Percentiles rank a stretch among this genome's conserved stretches.
These are phyloP conservation scores for Pyrrhopygopsis socrates DNA, from an alignment of 2,888 invertebrate genomes.

Conservation along the genomic window DNA sequence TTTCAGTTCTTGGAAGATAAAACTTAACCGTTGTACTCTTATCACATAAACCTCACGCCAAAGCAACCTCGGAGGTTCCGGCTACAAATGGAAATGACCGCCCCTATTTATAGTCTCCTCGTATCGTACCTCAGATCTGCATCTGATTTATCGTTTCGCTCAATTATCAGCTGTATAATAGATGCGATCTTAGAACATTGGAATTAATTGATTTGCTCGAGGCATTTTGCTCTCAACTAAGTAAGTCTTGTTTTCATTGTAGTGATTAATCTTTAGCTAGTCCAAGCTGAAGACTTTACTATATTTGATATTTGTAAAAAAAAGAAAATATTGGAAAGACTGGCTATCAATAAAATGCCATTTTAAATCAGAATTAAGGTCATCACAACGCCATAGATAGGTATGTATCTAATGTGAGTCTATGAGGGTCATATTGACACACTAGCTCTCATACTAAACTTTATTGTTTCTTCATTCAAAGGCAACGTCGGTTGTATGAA, in stretches of 20 bases:
- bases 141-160: slow-evolving; percentile 38
- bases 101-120: slow-evolving; percentile 81
- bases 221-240: neutral
- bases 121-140: slow-evolving; percentile 41
- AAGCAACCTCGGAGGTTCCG: slow-evolving; percentile 68
- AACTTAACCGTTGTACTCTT: slow-evolving; percentile 23
- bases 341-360: too few species aligned
- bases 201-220: neutral
- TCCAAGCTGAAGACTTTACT: too few species aligned
- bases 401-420: too few species aligned
- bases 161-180: slow-evolving; percentile 29
- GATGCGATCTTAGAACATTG: neutral
- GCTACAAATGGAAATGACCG: slow-evolving; percentile 86
- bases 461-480: too few species aligned
- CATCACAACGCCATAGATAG: too few species aligned
- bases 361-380: too few species aligned
- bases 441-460: too few species aligned
- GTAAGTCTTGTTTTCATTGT: neutral
- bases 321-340: too few species aligned
- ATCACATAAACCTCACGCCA: slow-evolving; percentile 38
- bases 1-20: too few species aligned
- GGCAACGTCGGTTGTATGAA: too few species aligned
- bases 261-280: neutral
- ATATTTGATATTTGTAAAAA: too few species aligned
- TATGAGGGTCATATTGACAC: too few species aligned